Percentiles rank a stretch among this genome's conserved stretches.
These are phyloP conservation scores for Myiozetetes cayanensis DNA, from an alignment of 2,113 vertebrate species.

Conservation along the genomic window DNA sequence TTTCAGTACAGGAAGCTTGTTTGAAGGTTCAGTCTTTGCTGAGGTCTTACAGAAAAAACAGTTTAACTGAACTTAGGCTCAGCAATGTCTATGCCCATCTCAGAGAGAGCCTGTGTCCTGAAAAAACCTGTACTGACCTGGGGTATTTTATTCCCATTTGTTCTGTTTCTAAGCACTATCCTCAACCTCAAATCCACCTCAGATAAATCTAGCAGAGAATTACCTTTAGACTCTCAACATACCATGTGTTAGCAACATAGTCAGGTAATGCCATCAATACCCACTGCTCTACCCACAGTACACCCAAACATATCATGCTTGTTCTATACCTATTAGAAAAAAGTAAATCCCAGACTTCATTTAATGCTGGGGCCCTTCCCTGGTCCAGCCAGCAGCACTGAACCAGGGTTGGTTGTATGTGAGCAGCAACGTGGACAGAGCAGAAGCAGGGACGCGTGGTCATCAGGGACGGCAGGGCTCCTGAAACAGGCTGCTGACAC, in stretches of 20 bases:
- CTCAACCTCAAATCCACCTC: neutral
- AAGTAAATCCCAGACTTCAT: neutral
- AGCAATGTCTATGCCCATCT: neutral
- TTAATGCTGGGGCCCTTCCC: neutral
- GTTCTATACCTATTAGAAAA: neutral
- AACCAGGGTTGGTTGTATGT: accelerated
- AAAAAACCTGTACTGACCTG: neutral
- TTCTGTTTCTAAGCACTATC: neutral
- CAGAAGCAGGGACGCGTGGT: accelerated
- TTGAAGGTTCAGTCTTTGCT: conserved; percentile 18
- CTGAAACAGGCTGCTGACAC: neutral
- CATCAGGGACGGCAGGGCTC: neutral
- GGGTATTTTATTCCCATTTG: neutral
- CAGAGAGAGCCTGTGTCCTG: neutral
- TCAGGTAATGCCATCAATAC: neutral
- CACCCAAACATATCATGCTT: neutral
- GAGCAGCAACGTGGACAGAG: neutral
- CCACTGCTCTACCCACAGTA: neutral
- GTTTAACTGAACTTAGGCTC: neutral
- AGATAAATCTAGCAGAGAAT: neutral
- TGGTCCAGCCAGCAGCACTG: neutral
- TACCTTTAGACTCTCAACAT: neutral
- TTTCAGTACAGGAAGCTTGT: conserved; percentile 33
- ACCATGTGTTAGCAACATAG: neutral
- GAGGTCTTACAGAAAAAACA: neutral